Evolutionary conservation across 1,140 invertebrate species (phyloP).

Genomic region (Temnothorax longispinosus): DNA sequence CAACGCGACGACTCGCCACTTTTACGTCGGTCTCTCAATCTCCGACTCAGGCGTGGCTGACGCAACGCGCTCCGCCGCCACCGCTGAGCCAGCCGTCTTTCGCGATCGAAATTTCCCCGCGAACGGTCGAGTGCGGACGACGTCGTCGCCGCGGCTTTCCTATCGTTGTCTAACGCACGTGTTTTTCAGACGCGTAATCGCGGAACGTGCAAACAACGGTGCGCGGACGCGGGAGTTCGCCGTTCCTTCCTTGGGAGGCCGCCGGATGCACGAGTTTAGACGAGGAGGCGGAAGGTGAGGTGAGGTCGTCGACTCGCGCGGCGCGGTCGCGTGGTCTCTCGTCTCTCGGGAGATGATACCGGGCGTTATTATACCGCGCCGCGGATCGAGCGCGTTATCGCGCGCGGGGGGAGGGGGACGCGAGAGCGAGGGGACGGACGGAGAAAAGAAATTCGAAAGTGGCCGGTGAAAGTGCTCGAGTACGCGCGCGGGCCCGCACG

Average conservation of each 20-base stretch:
- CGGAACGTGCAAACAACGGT: conserved; percentile 6
- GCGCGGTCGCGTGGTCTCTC: not conserved
- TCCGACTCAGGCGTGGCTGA: not conserved
- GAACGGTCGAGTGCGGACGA: not conserved
- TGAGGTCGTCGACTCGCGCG: conserved; percentile 59
- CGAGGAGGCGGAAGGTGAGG: conserved; percentile 24
- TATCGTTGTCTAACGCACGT: conserved; percentile 31
- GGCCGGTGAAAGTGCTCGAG: conserved; percentile 80
- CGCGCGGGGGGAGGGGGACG: not conserved
- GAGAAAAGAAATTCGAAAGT: conserved; percentile 83
- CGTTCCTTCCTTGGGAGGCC: not conserved
- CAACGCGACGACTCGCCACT: not conserved
- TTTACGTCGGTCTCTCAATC: not conserved
- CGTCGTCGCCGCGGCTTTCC: conserved; percentile 20
- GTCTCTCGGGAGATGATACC: not conserved
- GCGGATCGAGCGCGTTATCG: not conserved
- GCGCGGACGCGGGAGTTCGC: not conserved
- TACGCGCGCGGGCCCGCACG: conserved; percentile 66
- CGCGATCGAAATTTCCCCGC: conserved; percentile 6
- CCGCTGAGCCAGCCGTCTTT: not conserved
- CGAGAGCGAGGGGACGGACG: not conserved
- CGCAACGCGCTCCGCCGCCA: not conserved
- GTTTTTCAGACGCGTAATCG: conserved; percentile 32
- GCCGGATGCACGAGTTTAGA: conserved; percentile 7
- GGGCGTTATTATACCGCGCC: not conserved